Conservation (phyloP, 2,888 invertebrate species). For the Sylvicola fuscatus region DNA sequence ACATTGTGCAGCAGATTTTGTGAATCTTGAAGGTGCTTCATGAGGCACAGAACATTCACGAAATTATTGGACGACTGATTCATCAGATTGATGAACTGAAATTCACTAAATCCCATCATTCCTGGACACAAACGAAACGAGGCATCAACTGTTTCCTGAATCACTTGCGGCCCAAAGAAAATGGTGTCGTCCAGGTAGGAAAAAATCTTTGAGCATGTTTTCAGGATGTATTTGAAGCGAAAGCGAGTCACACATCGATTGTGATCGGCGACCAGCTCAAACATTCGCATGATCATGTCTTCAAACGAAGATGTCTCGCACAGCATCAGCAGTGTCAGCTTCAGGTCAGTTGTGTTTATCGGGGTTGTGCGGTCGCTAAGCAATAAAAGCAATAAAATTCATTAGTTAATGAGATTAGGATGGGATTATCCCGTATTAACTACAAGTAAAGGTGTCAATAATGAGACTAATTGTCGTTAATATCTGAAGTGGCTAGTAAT, state of each 20-base stretch:
- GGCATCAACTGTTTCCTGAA: constrained; percentile 16
- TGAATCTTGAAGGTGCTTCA: constrained; percentile 22
- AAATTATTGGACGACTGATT: constrained; percentile 14
- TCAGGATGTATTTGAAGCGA: constrained; percentile 18
- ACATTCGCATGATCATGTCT: constrained; percentile 17
- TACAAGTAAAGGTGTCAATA: too few relatives aligned
- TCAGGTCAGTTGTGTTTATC: constrained; percentile 20
- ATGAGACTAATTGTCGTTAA: too few relatives aligned
- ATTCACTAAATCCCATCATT: constrained; percentile 17
- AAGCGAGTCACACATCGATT: constrained; percentile 18
- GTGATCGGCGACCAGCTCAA: constrained; percentile 14
- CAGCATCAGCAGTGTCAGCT: constrained; percentile 19
- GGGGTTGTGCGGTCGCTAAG: constrained; percentile 18
- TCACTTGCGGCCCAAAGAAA: constrained; percentile 18
- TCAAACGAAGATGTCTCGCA: constrained; percentile 18
- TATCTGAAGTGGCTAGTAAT: too few relatives aligned
- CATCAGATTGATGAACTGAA: constrained; percentile 22
- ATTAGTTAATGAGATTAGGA: too few relatives aligned
- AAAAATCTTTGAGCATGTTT: constrained; percentile 17
- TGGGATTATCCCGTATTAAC: too few relatives aligned
- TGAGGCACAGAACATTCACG: constrained; percentile 18
- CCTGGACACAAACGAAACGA: constrained; percentile 17
- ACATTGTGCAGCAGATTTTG: constrained; percentile 19
- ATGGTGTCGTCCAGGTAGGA: constrained; percentile 19
- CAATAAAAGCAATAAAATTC: constrained; percentile 1